These are phyloP conservation scores for Catharus minimus DNA, from an alignment of 2,113 vertebrate species.

Conservation along the genomic window DNA sequence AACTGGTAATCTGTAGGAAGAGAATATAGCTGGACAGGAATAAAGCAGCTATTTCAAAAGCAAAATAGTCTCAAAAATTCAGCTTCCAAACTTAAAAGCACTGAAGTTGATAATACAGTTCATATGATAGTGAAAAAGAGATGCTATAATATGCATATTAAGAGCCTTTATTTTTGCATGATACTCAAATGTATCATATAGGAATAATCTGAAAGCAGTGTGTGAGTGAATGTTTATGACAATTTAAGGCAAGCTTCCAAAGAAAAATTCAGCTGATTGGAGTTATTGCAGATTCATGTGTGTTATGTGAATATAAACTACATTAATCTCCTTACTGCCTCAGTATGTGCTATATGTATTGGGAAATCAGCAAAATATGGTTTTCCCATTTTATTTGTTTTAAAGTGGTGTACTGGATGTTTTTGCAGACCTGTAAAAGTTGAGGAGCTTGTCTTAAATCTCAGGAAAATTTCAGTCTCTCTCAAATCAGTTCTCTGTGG, in stretches of 20 bases:
- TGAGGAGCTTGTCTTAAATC: neutral
- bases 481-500: neutral
- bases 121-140: neutral
- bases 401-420: neutral
- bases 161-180: neutral
- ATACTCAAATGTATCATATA: neutral
- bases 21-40: neutral
- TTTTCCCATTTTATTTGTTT: neutral
- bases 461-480: neutral
- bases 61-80: neutral
- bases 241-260: neutral
- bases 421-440: neutral
- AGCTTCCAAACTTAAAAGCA: neutral
- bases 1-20: neutral
- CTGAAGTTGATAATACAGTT: neutral
- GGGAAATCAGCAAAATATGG: neutral
- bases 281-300: neutral
- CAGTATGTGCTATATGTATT: neutral
- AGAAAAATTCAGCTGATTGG: neutral
- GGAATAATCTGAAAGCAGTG: neutral
- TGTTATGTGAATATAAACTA: neutral
- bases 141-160: neutral
- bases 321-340: neutral
- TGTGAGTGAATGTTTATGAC: neutral
- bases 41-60: neutral